Percentiles rank a stretch among this genome's conserved stretches.
phyloP scores from a whole-genome alignment of 2,113 vertebrate genomes.

The crab-eating macaque (Macaca fascicularis) region T2T-MFA8v1.1 NC_088391.1:80628001-80628500 shows the following conservation, averaged over 20 bases:
- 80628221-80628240: not conserved
- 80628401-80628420: not conserved
- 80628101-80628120: slow-evolving; percentile 42
- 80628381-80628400: not conserved
- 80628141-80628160: not conserved
- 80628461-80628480: not conserved
- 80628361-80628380: not conserved
- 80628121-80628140: not conserved
- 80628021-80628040: not conserved
- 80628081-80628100: slow-evolving; percentile 18
- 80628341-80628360: not conserved
- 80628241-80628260: not conserved
- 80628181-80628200: not conserved
- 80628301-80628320: not conserved
- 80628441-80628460: not conserved
- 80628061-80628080: slow-evolving; percentile 14
- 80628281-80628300: not conserved
- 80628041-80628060: slow-evolving; percentile 31
- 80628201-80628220: not conserved
- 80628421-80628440: not conserved
- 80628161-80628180: slow-evolving; percentile 1
- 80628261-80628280: not conserved
- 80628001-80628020: slow-evolving; percentile 20
- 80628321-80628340: not conserved
- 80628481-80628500: not conserved